Conservation (phyloP, 1,140 invertebrate genomes). For the Zaprionus davidi region DNA sequence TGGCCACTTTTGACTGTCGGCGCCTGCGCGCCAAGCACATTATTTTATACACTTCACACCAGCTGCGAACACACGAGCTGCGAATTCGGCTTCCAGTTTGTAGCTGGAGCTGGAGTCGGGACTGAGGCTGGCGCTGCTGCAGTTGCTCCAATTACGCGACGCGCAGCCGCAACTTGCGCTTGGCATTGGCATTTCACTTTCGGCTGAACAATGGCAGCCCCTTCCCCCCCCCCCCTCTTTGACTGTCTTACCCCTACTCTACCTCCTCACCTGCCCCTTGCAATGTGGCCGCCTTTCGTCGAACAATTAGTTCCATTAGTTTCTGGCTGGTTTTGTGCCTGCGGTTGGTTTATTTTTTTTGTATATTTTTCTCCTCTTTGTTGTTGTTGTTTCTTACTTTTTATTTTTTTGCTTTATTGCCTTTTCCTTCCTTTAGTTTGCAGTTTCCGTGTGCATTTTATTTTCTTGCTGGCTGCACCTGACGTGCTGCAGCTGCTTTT, state of each 20-base stretch:
- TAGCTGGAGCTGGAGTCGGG: background rate
- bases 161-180: conserved; percentile 54
- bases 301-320: conserved; percentile 80
- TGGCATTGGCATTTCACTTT: conserved; percentile 80
- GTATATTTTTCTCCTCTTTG: conserved; percentile 4
- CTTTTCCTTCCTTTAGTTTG: conserved; percentile 49
- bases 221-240: background rate
- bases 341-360: conserved; percentile 43
- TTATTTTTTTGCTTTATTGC: conserved; percentile 36
- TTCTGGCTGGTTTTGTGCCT: conserved; percentile 56
- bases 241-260: background rate
- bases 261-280: background rate
- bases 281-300: conserved; percentile 71
- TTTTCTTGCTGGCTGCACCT: conserved; percentile 61
- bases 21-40: conserved; percentile 74
- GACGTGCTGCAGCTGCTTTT: conserved; percentile 53
- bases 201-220: conserved; percentile 58
- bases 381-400: conserved; percentile 28
- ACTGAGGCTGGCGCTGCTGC: conserved; percentile 31
- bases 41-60: conserved; percentile 70
- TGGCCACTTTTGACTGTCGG: conserved; percentile 60
- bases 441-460: conserved; percentile 66
- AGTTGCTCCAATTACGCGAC: conserved; percentile 70
- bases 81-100: conserved; percentile 12
- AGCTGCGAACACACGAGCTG: background rate